Evolutionary conservation across 2,888 invertebrate genomes (phyloP), one percentile per base, ranked within the genome.

Genomic region (Chrysina gloriosa): DNA sequence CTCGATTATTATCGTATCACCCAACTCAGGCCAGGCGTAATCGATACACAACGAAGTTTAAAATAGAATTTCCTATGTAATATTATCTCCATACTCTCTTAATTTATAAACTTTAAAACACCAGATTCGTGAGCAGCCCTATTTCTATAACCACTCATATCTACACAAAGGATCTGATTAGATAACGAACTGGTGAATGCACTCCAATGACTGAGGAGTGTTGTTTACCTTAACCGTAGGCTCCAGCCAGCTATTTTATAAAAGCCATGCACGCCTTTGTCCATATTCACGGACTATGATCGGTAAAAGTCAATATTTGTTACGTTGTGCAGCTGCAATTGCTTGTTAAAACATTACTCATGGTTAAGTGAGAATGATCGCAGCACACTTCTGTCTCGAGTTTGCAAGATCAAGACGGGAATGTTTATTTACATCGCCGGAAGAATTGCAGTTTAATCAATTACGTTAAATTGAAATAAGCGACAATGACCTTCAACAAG

Each of bases 401-500:
- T 9, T n/a, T 19, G 14, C 19, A 9, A 45, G 45, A 9, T 45
- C 21, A 45, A 45, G 45, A 21, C 45, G 31, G 31, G 31, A 52
- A 19, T 29, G 31, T 58, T 58, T 58, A 39, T 39, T 14, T 39
- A 36, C 36, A 11, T 23, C 39, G n/a, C 11, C 25, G 7, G 25
- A 58, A 25, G 11, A 39, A 58, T 58, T 23, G 58, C 58, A 58
- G 25, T 58, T 39, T 58, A 58, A 58, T 58, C 16, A 42, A 58
- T 58, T 39, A 39, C 11, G 25, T 36, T 39, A 58, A 58, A 58
- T 36, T 58, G 58, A 58, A 58, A 58, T 39, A 19, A 7, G 39
- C 36, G 58, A 23, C 39, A 58, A 58, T 58, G 58, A 58, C 58
- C 58, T 58, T 58, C 58, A 25, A 58, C 58, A 58, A 58, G 58